These are phyloP conservation scores for Eolophus roseicapilla DNA, from an alignment of 2,113 vertebrate species.

Conservation along the genomic window DNA sequence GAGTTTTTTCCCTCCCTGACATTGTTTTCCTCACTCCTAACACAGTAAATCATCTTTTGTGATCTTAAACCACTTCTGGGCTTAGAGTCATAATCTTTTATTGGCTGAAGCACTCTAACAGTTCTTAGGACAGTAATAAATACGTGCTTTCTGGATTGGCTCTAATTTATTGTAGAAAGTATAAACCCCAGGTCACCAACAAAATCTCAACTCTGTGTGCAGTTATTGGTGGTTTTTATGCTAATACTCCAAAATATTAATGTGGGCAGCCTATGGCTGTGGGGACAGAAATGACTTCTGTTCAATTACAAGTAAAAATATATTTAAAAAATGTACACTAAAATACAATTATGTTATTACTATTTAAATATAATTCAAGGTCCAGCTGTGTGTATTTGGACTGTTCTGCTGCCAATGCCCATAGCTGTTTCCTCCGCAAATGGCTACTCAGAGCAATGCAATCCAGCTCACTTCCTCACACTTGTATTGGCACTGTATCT, in stretches of 20 bases:
- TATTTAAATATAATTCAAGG: neutral
- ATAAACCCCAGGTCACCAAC: neutral
- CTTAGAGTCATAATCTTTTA: neutral
- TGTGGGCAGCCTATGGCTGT: neutral
- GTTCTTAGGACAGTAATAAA: neutral
- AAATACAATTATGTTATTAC: neutral
- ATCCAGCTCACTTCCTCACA: neutral
- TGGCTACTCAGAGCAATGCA: neutral
- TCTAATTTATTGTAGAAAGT: neutral
- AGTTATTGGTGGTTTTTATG: neutral
- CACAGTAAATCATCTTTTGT: neutral
- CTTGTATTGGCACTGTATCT: fast-evolving
- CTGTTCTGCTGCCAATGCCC: neutral
- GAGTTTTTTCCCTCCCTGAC: neutral
- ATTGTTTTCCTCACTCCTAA: neutral
- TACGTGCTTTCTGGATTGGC: neutral
- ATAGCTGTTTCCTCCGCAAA: neutral
- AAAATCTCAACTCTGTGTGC: neutral
- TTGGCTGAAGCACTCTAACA: neutral
- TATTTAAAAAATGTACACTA: neutral
- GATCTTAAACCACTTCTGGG: neutral
- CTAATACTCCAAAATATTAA: neutral
- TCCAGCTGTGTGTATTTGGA: neutral
- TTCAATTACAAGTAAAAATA: neutral
- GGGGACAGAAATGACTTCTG: neutral